Percentiles rank a stretch among this genome's conserved stretches.
Conservation (phyloP, 2,113 vertebrate genomes). For the Sula dactylatra region DNA sequence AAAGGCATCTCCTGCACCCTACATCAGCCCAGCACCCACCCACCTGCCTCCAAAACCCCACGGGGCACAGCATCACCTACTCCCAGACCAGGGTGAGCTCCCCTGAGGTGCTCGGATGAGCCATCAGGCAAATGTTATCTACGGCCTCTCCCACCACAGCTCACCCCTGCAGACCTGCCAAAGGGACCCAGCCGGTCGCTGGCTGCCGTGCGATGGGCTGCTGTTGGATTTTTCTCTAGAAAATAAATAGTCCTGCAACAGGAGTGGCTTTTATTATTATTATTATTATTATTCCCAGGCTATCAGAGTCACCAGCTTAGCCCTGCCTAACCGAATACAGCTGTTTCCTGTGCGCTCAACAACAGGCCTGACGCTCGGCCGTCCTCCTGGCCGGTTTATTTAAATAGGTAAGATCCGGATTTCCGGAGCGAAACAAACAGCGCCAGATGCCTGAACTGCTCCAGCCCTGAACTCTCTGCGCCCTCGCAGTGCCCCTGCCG, state of each 20-base stretch:
- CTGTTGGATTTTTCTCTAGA: background rate
- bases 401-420: background rate
- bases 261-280: background rate
- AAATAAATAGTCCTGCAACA: background rate
- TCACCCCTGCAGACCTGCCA: background rate
- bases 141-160: background rate
- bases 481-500: accelerated
- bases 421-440: background rate
- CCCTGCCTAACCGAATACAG: background rate
- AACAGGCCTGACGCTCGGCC: background rate
- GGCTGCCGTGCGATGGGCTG: background rate
- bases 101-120: background rate
- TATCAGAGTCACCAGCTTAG: background rate
- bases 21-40: background rate
- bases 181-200: background rate
- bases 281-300: background rate
- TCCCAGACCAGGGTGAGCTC: background rate
- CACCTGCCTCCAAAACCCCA: accelerated
- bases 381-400: background rate
- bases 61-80: accelerated
- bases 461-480: background rate
- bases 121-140: accelerated
- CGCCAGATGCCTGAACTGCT: accelerated
- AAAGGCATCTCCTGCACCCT: background rate
- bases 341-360: background rate